Conservation (phyloP, 1,140 invertebrate genomes). For the Psilanteris sp. region DNA sequence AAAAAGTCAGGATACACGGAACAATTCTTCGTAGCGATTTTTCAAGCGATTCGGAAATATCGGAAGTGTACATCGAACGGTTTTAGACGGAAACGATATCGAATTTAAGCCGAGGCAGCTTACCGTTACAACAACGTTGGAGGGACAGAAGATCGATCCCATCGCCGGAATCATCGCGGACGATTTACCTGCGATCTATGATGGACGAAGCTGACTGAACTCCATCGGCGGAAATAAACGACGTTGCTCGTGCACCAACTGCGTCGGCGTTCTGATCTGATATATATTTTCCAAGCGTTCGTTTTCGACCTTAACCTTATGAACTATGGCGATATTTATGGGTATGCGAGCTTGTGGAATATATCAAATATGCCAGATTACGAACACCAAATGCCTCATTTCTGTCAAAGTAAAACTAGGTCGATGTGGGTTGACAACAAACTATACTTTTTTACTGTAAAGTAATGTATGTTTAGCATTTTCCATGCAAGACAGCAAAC, state of each 20-base stretch:
- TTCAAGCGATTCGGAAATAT: constrained; percentile 59
- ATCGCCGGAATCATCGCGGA: constrained; percentile 68
- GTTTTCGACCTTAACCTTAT: constrained; percentile 57
- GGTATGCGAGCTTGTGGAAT: constrained; percentile 4
- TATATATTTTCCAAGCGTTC: constrained; percentile 41
- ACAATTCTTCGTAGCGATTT: constrained; percentile 54
- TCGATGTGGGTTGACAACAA: constrained; percentile 18
- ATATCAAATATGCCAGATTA: constrained; percentile 36
- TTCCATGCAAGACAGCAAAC: no score
- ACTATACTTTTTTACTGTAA: background rate
- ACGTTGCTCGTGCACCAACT: constrained; percentile 31
- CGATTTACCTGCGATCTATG: constrained; percentile 69
- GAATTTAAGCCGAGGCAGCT: constrained; percentile 63
- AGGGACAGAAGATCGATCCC: constrained; percentile 34
- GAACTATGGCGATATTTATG: constrained; percentile 46
- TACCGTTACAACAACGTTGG: constrained; percentile 39
- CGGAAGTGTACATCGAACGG: constrained; percentile 52
- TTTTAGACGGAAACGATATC: constrained; percentile 60
- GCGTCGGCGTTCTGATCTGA: constrained; percentile 26
- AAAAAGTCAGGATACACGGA: constrained; percentile 25
- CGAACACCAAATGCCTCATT: constrained; percentile 19
- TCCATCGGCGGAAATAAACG: constrained; percentile 62
- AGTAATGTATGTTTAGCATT: no score
- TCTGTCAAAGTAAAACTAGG: constrained; percentile 10
- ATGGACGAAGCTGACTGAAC: constrained; percentile 60